These are phyloP conservation scores for Coilia nasus DNA, from an alignment of 2,797 vertebrate species.

Conservation along the genomic window DNA sequence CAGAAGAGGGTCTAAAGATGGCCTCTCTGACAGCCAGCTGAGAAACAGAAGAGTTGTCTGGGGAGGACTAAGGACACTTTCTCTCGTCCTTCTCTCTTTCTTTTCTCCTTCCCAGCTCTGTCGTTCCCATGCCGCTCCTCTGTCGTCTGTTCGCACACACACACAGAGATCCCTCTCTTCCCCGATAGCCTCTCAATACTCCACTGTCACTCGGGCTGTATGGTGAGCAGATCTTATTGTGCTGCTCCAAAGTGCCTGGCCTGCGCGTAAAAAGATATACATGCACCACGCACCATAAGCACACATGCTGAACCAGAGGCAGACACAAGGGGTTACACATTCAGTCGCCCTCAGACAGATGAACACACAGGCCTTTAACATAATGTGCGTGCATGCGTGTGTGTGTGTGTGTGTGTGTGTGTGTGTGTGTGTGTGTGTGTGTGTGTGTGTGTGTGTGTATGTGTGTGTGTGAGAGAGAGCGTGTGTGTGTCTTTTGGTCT, in stretches of 20 bases:
- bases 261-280: slow-evolving; percentile 31
- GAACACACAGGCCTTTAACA: slow-evolving; percentile 51
- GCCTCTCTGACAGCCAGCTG: slow-evolving; percentile 37
- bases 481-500: too few species aligned
- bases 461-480: too few species aligned
- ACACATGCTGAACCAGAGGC: slow-evolving; percentile 36
- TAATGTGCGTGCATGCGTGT: slow-evolving; percentile 36
- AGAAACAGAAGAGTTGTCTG: slow-evolving; percentile 39
- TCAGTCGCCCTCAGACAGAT: slow-evolving; percentile 1
- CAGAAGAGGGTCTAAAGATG: slow-evolving; percentile 58
- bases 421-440: slow-evolving; percentile 11
- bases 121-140: slow-evolving; percentile 52
- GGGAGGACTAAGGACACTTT: slow-evolving; percentile 57
- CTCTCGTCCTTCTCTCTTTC: slow-evolving; percentile 35
- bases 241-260: slow-evolving; percentile 51
- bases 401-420: neutral
- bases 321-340: neutral
- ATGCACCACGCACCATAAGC: slow-evolving; percentile 42
- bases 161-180: slow-evolving; percentile 67
- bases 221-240: slow-evolving; percentile 79
- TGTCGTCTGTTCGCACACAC: slow-evolving; percentile 38
- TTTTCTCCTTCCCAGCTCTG: slow-evolving; percentile 47
- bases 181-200: slow-evolving; percentile 71
- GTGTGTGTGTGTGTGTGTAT: slow-evolving; percentile 6
- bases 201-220: slow-evolving; percentile 71